phyloP scores from a whole-genome alignment of 2,113 vertebrate genomes.

The Calypte anna region DNA sequence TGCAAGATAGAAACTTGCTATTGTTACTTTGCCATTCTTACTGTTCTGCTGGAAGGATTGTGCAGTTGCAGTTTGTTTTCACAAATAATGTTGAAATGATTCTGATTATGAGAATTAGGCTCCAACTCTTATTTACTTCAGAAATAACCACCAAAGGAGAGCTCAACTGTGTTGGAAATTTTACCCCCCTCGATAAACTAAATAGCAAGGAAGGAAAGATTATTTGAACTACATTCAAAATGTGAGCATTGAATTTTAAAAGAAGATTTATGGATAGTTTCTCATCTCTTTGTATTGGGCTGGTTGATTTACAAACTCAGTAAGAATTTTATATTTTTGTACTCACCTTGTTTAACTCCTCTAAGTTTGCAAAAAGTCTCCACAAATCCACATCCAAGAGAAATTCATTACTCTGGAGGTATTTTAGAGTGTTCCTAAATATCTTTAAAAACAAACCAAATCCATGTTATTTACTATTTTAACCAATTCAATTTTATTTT shows the following conservation, averaged over 20 bases:
- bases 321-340: not conserved
- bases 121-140: not conserved
- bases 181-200: not conserved
- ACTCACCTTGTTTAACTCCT: constrained; percentile 89
- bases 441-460: constrained; percentile 76
- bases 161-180: not conserved
- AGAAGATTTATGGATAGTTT: not conserved
- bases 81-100: not conserved
- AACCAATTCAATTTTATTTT: not conserved
- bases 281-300: not conserved
- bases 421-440: constrained; percentile 83
- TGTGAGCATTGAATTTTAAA: not conserved
- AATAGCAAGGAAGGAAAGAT: not conserved
- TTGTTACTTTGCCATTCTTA: not conserved
- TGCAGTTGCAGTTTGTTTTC: not conserved
- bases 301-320: not conserved
- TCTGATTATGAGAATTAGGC: not conserved
- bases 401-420: constrained; percentile 82
- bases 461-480: not conserved
- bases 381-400: constrained; percentile 84
- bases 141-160: not conserved
- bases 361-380: constrained; percentile 90
- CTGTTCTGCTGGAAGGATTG: not conserved
- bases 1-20: not conserved
- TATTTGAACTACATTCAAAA: not conserved